A percentile compares a stretch with the other conserved stretches of the same genome.
Evolutionary conservation across 2,888 invertebrate genomes (phyloP).

Genomic region (Actias luna): DNA sequence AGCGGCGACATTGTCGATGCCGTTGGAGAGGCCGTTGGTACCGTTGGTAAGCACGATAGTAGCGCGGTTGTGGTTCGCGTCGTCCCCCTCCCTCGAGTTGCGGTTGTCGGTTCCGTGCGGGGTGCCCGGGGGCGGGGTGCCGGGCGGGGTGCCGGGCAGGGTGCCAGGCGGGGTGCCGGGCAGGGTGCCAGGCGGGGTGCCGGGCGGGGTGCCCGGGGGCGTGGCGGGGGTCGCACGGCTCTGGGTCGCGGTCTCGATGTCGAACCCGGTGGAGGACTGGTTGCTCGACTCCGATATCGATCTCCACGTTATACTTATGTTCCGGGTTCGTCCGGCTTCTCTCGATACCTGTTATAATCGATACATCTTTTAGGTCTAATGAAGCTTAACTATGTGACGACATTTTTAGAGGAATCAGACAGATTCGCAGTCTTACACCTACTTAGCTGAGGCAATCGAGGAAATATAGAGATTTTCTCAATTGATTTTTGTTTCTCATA

Average conservation of each 20-base stretch:
- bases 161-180: conserved; percentile 14
- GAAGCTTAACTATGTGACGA: too few species aligned
- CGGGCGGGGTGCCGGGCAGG: conserved; percentile 41
- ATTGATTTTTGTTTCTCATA: too few species aligned
- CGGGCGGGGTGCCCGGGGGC: conserved; percentile 30
- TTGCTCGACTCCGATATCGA: conserved; percentile 76
- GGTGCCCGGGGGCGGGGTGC: too few species aligned
- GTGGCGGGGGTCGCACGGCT: conserved; percentile 21
- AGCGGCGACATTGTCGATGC: conserved; percentile 51
- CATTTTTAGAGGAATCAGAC: too few species aligned
- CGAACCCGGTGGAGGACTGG: conserved; percentile 67
- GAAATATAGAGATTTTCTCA: too few species aligned
- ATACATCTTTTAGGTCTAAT: background rate
- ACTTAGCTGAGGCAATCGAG: too few species aligned
- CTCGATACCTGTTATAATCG: conserved; percentile 49
- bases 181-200: conserved; percentile 41
- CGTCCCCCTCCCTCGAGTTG: conserved; percentile 41
- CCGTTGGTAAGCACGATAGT: background rate
- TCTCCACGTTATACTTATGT: conserved; percentile 77
- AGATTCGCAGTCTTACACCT: too few species aligned
- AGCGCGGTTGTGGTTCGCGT: conserved; percentile 48
- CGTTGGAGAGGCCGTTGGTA: conserved; percentile 51
- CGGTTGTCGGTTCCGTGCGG: conserved; percentile 50
- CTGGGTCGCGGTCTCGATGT: conserved; percentile 38
- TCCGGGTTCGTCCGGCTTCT: conserved; percentile 58